phyloP scores from a whole-genome alignment of 2,113 vertebrate species.

The Phyllostomus hastatus region DNA sequence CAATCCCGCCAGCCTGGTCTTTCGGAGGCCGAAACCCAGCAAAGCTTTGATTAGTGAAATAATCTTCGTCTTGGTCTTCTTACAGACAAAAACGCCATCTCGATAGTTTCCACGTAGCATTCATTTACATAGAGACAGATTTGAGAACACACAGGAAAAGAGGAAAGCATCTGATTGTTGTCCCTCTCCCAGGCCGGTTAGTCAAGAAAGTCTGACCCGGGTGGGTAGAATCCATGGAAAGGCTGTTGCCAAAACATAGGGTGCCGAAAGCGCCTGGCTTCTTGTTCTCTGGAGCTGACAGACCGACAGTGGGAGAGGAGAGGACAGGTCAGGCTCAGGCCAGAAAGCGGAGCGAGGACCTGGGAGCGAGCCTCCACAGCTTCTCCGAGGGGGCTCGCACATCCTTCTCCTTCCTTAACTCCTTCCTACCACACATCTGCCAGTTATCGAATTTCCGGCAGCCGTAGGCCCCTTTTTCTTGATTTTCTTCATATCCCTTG shows the following conservation, averaged over 20 bases:
- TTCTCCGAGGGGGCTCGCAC: fast-evolving
- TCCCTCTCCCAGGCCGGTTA: background rate
- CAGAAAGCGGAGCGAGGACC: background rate
- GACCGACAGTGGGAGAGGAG: background rate
- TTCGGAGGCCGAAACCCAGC: background rate
- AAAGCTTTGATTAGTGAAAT: background rate
- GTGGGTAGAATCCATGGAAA: conserved; percentile 1
- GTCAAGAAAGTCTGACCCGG: background rate
- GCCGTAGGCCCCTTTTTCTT: background rate
- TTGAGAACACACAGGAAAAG: background rate
- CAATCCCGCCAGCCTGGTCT: background rate
- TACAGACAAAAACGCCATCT: background rate
- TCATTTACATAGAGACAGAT: background rate
- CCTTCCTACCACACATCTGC: background rate
- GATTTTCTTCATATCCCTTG: background rate
- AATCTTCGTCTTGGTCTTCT: background rate
- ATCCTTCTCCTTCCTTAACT: background rate
- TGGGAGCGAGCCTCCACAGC: background rate
- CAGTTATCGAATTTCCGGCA: background rate
- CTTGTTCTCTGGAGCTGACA: background rate
- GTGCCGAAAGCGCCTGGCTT: background rate
- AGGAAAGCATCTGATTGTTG: background rate
- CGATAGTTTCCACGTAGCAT: background rate
- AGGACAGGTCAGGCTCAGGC: background rate
- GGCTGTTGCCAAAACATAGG: background rate